Base-by-base conservation (phyloP, 2,113 vertebrate species). In the Cynocephalus volans region DNA sequence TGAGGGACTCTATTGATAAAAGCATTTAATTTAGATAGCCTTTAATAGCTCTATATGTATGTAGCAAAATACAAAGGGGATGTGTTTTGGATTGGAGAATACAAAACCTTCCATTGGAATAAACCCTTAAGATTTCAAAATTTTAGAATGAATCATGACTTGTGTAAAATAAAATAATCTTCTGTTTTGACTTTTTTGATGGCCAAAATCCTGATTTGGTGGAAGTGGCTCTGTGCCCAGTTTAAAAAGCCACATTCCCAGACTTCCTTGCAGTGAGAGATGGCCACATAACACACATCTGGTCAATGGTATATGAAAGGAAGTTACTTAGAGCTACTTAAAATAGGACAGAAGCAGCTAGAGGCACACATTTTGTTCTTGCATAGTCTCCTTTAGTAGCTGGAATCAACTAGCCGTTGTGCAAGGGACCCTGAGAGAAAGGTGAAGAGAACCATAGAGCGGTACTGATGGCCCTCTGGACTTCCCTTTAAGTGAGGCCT, bases 281-380 rank as follows among this genome's bases (percentile, higher is more conserved):
- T 28, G 48, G 72, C 60, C 73, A 64, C 18, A 62, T 8, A 88
- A 36, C 76, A 88, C 24, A 77, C 45, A 92, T 69, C 31, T 94
- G 67, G 33, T 36, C 72, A 33, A 52, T 23, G 64, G 48, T 52
- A 18, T 70, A 31, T 52, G 33, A 52, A 26, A 93, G 33, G 67
- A 96, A 88, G 45, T 77, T 85, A 72, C 81, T 88, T 45, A 90
- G 60, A 87, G 24, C 50, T 77, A 45, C 56, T 95, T 21, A 93
- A 95, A 96, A 84, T 45, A 88, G 41, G 14, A 82, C 18, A 60
- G 48, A 72, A 84, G 76, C 18, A 23, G 45, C 72, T 69, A 6
- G 50, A 81, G 41, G 33, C 11, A 70, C 56, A 72, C 6, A 0
- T 31, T 87, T 93, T 60, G 60, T 45, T 72, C 60, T 58, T 33